Evolutionary conservation across 2,888 invertebrate species (phyloP).

Genomic region (Heliconius ismenius): DNA sequence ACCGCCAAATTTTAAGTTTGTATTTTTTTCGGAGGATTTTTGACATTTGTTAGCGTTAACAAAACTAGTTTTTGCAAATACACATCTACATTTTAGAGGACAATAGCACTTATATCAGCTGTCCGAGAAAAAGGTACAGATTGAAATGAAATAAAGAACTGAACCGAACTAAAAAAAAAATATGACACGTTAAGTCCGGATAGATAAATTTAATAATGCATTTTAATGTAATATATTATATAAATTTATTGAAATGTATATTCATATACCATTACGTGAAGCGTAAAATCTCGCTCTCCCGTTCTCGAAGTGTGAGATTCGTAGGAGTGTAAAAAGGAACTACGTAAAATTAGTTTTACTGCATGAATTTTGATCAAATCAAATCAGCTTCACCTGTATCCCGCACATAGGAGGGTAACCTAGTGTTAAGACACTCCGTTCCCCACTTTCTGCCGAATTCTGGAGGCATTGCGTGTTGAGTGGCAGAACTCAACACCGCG

Average conservation of each 20-base stretch:
- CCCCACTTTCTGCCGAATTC: no score
- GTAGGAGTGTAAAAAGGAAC: not conserved
- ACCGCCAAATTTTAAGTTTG: slow-evolving; percentile 55
- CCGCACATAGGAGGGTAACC: no score
- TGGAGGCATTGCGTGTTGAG: no score
- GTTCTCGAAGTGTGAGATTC: not conserved
- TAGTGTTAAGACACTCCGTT: no score
- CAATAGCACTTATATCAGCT: not conserved
- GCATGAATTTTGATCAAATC: no score
- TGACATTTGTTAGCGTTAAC: not conserved
- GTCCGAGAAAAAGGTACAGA: not conserved
- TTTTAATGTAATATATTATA: not conserved
- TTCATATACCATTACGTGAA: not conserved
- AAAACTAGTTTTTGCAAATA: slow-evolving; percentile 10
- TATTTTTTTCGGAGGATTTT: slow-evolving; percentile 24
- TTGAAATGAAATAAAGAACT: not conserved
- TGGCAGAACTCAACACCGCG: no score
- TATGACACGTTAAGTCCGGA: not conserved
- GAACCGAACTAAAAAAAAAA: not conserved
- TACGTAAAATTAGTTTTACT: no score
- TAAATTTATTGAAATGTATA: not conserved
- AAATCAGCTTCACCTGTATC: no score
- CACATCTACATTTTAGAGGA: not conserved
- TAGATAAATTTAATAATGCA: not conserved
- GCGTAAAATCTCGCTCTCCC: not conserved